Base-by-base conservation (phyloP, 2,797 vertebrate genomes). In the Adelosebastes latens region DNA sequence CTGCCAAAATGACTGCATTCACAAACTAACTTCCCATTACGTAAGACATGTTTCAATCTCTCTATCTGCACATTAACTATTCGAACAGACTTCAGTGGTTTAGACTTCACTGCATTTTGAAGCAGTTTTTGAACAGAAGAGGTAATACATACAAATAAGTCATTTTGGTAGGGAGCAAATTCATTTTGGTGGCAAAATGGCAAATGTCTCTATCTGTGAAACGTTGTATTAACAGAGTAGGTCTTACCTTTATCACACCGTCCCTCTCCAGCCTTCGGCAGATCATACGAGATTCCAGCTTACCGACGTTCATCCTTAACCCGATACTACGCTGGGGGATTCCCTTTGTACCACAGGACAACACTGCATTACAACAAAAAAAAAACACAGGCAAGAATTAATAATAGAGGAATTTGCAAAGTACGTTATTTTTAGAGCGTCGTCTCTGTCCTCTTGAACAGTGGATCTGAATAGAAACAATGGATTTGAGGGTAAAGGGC, bases 241-340 rank as follows among this genome's bases (percentile, higher is more conserved):
- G 2, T 10, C 69, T 94, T 89, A 99, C 98, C 97, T 98, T 98
- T 84, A 99, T 95, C 65, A 97, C 89, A 78, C 95, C 95, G 32
- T 97, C 96, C 67, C 96, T 95, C 79, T 98, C 96, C 84, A 99
- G 89, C 53, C 96, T 92, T 31, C 97, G 95, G 80, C 97, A 98
- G 58, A 99, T 79, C 97, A 98, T 99, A 11, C 98, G 96, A 1
- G 96, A 94, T 89, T 99, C 99, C 81, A 99, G 96, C 69, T 96
- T 97, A 1, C 97, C 97, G n/a, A 99, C 82, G 0, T 98, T 97
- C 96, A 99, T 96, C 12, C 91, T 96, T n/a, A 86, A 75, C 11
- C 94, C 90, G 52, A 99, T 91, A 18, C 92, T 93, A 2, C 94
- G 92, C 89, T 98, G 96, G 22, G 98, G 94, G 81, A 98, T 96